Percentiles rank a stretch among this genome's conserved stretches.
Conservation (phyloP, 2,113 vertebrate genomes). For the Bubo scandiacus region DNA sequence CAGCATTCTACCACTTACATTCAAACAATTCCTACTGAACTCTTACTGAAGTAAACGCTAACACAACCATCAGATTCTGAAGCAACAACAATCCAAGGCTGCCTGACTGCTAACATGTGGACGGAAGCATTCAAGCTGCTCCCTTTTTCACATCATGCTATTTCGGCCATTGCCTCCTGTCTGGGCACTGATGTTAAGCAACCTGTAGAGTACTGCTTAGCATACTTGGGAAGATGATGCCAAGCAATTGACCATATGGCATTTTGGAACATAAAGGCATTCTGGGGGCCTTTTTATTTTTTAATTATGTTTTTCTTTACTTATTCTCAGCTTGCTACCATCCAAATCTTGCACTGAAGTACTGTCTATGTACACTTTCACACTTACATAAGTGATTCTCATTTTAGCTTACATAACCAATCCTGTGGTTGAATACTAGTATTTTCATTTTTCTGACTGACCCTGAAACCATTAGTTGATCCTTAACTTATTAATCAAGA, state of each 20-base stretch:
- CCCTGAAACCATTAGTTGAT: neutral
- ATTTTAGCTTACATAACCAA: neutral
- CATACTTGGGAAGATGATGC: neutral
- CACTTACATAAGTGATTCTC: neutral
- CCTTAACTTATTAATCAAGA: neutral
- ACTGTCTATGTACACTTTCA: neutral
- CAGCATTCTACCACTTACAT: neutral
- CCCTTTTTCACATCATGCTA: neutral
- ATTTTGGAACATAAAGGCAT: conserved; percentile 11
- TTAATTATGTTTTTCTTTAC: neutral
- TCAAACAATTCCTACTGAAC: neutral
- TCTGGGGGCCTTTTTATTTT: neutral
- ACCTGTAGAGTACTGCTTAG: neutral
- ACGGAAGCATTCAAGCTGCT: conserved; percentile 12
- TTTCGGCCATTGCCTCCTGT: conserved; percentile 6
- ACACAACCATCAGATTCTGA: conserved; percentile 22
- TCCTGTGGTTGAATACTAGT: neutral
- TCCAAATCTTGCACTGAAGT: neutral
- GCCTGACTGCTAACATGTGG: neutral
- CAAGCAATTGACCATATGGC: conserved; percentile 18
- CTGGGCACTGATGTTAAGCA: neutral
- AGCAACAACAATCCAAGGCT: neutral
- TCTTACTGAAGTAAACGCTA: neutral
- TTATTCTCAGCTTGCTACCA: neutral
- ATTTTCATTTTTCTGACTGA: neutral